Evolutionary conservation across 2,797 vertebrate genomes (phyloP).

Genomic region (Denticeps clupeoides): DNA sequence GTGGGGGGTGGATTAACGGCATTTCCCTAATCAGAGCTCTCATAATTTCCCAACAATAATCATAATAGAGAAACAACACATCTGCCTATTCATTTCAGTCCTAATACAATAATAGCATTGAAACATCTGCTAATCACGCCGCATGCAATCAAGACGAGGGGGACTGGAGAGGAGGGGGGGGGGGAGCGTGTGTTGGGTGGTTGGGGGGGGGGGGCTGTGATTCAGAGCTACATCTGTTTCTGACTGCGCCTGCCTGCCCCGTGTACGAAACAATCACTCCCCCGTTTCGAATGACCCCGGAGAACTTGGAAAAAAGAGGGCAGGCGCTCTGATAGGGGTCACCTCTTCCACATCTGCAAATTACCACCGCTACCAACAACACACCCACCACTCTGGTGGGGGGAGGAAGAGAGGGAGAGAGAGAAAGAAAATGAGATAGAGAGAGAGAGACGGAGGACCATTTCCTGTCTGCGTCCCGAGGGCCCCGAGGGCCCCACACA

Average conservation of each 20-base stretch:
- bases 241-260: no score
- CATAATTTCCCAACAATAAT: slow-evolving; percentile 36
- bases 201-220: slow-evolving; percentile 6
- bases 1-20: slow-evolving; percentile 22
- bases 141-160: slow-evolving; percentile 58
- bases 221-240: slow-evolving; percentile 51
- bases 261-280: no score
- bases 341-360: no score
- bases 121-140: slow-evolving; percentile 65
- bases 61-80: slow-evolving; percentile 50
- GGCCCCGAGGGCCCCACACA: not conserved
- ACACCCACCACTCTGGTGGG: no score
- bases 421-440: not conserved
- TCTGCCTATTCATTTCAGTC: slow-evolving; percentile 63
- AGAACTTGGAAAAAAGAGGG: not conserved
- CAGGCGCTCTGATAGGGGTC: no score
- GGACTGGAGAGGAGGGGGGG: no score
- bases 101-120: slow-evolving; percentile 67
- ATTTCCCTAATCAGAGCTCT: slow-evolving; percentile 26
- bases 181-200: no score
- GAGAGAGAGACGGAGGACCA: not conserved
- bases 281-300: no score
- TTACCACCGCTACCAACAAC: no score
- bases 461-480: no score
- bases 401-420: not conserved